Percentiles rank a stretch among this genome's conserved stretches.
phyloP scores from a whole-genome alignment of 2,113 vertebrate genomes.

The Eonycteris spelaea region DNA sequence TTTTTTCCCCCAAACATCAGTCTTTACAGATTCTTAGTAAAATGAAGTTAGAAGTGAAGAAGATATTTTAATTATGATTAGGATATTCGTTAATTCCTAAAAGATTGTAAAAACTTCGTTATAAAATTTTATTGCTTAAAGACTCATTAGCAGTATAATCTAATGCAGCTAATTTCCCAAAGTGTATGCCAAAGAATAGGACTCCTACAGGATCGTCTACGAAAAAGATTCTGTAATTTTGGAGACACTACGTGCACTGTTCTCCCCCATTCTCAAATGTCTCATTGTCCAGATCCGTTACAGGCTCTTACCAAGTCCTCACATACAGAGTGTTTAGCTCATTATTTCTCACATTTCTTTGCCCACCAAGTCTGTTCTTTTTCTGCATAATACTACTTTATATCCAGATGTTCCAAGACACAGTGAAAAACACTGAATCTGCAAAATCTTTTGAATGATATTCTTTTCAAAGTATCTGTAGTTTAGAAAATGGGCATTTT shows the following conservation, averaged over 20 bases:
- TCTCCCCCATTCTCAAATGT: no score
- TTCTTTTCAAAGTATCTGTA: not conserved
- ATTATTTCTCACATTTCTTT: not conserved
- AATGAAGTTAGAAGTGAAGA: not conserved
- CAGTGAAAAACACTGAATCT: not conserved
- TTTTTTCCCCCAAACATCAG: not conserved
- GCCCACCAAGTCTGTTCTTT: not conserved
- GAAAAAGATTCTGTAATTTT: not conserved
- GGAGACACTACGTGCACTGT: fast-evolving
- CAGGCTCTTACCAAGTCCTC: not conserved
- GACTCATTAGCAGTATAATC: not conserved
- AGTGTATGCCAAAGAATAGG: not conserved
- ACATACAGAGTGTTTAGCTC: not conserved
- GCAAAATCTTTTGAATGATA: not conserved
- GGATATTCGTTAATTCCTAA: not conserved
- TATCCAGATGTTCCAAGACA: not conserved
- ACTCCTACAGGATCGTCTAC: not conserved
- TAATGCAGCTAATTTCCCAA: not conserved
- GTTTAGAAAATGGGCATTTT: not conserved
- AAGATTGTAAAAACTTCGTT: not conserved
- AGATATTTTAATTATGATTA: not conserved
- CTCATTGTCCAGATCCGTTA: not conserved
- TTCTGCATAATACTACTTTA: not conserved
- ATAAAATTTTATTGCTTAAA: not conserved
- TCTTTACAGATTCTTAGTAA: not conserved